Evolutionary conservation across 2,113 vertebrate species (phyloP).

Genomic region (Thinocorus orbignyianus): DNA sequence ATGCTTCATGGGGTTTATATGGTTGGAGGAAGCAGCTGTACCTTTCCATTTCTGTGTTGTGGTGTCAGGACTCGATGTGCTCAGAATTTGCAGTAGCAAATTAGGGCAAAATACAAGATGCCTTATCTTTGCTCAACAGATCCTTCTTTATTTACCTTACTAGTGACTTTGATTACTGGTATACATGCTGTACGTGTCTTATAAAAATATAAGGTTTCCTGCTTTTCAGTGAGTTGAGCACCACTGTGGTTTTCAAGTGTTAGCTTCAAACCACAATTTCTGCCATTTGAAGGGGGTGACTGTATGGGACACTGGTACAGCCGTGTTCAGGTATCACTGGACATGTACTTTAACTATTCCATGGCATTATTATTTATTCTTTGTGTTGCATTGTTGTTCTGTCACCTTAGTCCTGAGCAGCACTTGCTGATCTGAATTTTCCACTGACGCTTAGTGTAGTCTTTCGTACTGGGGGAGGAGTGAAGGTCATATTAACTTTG

Average conservation of each 20-base stretch:
- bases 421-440: background rate
- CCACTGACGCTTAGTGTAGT: no score
- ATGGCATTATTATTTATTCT: background rate
- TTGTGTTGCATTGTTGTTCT: background rate
- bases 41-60: background rate
- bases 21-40: no score
- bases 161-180: background rate
- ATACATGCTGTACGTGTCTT: background rate
- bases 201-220: background rate
- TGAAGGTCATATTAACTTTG: accelerated
- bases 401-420: background rate
- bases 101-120: background rate
- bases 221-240: background rate
- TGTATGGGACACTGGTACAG: no score
- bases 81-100: background rate
- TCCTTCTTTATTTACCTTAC: background rate
- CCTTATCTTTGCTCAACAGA: background rate
- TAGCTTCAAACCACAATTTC: background rate
- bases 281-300: background rate
- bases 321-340: no score
- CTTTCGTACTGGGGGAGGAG: background rate
- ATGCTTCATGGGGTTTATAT: background rate
- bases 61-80: accelerated
- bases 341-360: background rate
- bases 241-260: background rate